These are phyloP conservation scores for Enteromius argenteus DNA, from an alignment of 2,797 vertebrate species.

Conservation along the genomic window DNA sequence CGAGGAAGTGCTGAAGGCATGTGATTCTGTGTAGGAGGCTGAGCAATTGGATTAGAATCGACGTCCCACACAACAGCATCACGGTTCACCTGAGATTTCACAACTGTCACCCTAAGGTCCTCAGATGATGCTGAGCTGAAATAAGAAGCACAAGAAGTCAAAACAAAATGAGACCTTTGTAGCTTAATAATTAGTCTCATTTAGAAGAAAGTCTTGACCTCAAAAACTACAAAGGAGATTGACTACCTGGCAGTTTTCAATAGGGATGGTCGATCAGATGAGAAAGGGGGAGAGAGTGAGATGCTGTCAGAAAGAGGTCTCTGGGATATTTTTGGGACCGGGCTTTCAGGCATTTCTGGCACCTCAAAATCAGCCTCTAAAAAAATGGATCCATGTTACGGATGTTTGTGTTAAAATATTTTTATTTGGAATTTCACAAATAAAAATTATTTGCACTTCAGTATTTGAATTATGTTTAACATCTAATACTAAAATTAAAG, in stretches of 20 bases:
- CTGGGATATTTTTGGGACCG: conserved; percentile 32
- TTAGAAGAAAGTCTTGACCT: background rate
- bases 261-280: conserved; percentile 60
- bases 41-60: conserved; percentile 38
- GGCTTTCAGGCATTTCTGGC: conserved; percentile 63
- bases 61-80: conserved; percentile 69
- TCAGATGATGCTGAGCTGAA: conserved; percentile 69
- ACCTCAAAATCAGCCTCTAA: conserved; percentile 77
- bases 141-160: background rate
- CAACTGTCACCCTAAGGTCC: conserved; percentile 56
- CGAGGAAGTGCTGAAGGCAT: conserved; percentile 18
- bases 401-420: background rate
- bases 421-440: background rate
- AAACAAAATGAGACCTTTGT: background rate
- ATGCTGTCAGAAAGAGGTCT: conserved; percentile 39
- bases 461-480: background rate
- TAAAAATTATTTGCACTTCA: background rate
- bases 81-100: conserved; percentile 68
- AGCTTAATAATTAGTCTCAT: background rate
- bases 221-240: background rate
- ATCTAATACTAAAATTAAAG: background rate
- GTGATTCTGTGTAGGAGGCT: conserved; percentile 41
- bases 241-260: conserved; percentile 75
- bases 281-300: conserved; percentile 20
- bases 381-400: background rate